These are phyloP conservation scores for Ceratina calcarata DNA, from an alignment of 1,140 invertebrate species.

Conservation along the genomic window DNA sequence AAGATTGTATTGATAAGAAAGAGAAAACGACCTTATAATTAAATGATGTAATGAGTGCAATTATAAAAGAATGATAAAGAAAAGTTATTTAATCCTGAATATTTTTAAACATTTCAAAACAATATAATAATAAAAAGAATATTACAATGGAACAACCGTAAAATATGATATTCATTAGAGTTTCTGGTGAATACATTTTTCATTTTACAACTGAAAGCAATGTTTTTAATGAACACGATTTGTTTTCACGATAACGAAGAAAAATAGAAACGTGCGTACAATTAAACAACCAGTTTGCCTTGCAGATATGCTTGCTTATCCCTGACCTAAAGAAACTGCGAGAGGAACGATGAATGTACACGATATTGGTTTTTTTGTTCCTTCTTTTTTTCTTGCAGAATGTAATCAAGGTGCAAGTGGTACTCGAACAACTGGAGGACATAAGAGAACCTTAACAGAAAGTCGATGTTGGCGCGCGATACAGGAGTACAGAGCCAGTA, in stretches of 20 bases:
- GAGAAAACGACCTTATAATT: too few species aligned
- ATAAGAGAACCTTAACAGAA: constrained; percentile 24
- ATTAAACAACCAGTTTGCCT: background rate
- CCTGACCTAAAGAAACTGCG: constrained; percentile 7
- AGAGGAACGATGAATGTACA: constrained; percentile 1
- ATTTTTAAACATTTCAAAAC: too few species aligned
- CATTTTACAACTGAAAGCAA: too few species aligned
- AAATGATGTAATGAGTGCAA: too few species aligned
- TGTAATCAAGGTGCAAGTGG: constrained; percentile 42
- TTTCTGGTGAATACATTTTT: too few species aligned
- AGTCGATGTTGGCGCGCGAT: constrained; percentile 23
- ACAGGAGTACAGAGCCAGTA: background rate
- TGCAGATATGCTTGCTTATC: background rate
- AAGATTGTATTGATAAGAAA: too few species aligned
- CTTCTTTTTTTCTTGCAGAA: constrained; percentile 22
- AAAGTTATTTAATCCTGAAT: too few species aligned
- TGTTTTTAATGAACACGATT: too few species aligned
- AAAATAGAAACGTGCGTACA: background rate
- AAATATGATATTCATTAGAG: too few species aligned
- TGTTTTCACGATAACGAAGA: background rate
- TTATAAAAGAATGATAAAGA: too few species aligned
- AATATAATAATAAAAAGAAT: too few species aligned
- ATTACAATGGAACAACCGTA: too few species aligned
- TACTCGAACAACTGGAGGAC: constrained; percentile 28
- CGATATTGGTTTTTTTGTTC: constrained; percentile 21